A percentile compares a stretch with the other conserved stretches of the same genome.
These are phyloP conservation scores for Aegotheles bennettii DNA, from an alignment of 2,113 vertebrate species.

Conservation along the genomic window DNA sequence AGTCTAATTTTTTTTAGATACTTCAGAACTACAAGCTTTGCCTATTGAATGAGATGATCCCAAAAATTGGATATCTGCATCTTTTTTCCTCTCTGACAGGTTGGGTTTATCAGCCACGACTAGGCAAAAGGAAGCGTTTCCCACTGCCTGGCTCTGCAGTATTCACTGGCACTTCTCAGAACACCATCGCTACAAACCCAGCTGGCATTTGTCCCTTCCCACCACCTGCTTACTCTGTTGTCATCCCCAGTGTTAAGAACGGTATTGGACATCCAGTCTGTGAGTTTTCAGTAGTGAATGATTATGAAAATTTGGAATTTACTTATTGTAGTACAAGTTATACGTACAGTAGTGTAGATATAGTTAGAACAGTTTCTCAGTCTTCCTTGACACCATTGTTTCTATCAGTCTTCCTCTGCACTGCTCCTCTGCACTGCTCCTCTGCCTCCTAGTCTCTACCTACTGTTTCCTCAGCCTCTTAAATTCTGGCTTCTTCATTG, in stretches of 20 bases:
- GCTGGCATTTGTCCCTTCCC: conserved; percentile 58
- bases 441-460: neutral
- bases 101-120: conserved; percentile 82
- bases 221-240: conserved; percentile 67
- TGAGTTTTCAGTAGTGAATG: conserved; percentile 66
- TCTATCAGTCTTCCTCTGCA: neutral
- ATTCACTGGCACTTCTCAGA: conserved; percentile 63
- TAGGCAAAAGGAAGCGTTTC: conserved; percentile 73
- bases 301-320: neutral
- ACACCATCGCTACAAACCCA: conserved; percentile 60
- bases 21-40: neutral
- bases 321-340: neutral
- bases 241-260: conserved; percentile 61
- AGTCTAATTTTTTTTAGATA: neutral
- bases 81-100: conserved; percentile 62
- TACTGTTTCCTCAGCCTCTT: neutral
- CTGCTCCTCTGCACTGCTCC: too few relatives aligned
- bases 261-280: conserved; percentile 67
- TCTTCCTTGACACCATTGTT: neutral
- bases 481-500: neutral
- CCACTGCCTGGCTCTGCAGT: conserved; percentile 49
- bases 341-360: neutral
- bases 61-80: neutral
- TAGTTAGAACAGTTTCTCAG: neutral
- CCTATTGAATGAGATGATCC: neutral